Base-by-base conservation (phyloP, 2,113 vertebrate species). In the Gnathonemus longibarbis region DNA sequence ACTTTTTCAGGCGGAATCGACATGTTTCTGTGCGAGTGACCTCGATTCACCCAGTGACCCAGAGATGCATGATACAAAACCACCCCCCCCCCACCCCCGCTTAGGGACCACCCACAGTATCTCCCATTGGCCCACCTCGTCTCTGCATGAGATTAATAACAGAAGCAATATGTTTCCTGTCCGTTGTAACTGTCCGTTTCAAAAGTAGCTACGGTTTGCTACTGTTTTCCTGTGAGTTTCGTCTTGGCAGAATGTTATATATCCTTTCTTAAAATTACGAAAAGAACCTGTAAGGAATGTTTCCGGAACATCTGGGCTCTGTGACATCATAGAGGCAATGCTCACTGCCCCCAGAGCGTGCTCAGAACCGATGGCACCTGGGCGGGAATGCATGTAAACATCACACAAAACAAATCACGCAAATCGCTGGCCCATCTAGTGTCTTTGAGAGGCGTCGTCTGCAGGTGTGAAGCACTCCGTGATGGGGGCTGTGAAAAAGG, bases 1-100 rank as follows among this genome's bases (percentile, higher is more conserved):
- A 5, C 56, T 74, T 86, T 31, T 86, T 39, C 5, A 49, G 27
- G 15, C 45, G 10, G 27, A 50, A 31, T 49, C n/a, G 13, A 77
- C 49, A 13, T 84, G 46, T 48, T 56, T 88, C 48, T 3, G 49
- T 70, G 80, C 84, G 39, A 88, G 53, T 24, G 24, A 66, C 24
- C 74, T 58, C 31, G 5, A 84, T 87, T 90, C 70, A 89, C 90
- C 89, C 89, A 90, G 45, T 92, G 91, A 91, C 91, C 91, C 56
- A 90, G 89, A 88, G 62, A 83, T 74, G 53, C 56, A 52, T 27
- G 62, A 70, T 31, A 3, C 62, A 42, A 42, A 42, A 70, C 50
- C 50, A 3, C 88, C 24, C 24, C 10, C 24, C 10, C n/a, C 24
- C n/a, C 66, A 45, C 5, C 46, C 42, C n/a, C 39, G 6, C 3